Percentiles rank a stretch among this genome's conserved stretches.
Conservation (phyloP, 2,113 vertebrate species). For the Siniperca knerii region DNA sequence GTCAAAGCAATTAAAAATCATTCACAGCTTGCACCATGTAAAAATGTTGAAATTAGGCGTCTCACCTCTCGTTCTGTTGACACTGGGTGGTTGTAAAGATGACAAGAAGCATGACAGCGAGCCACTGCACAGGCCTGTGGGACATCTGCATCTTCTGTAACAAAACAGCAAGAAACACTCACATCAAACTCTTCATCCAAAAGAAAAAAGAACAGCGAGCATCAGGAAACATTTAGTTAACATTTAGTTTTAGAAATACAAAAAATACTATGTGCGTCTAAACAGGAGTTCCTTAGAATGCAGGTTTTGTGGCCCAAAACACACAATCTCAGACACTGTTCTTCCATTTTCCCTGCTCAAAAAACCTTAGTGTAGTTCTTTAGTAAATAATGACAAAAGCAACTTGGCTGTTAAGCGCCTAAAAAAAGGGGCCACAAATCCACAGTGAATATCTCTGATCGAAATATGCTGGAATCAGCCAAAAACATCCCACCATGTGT, state of each 20-base stretch:
- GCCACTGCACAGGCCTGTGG: constrained; percentile 47
- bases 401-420: neutral
- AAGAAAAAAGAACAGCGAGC: neutral
- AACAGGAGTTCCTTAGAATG: no score
- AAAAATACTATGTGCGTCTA: neutral
- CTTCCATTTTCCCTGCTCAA: neutral
- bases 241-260: no score
- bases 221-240: neutral
- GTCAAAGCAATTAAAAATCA: neutral
- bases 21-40: neutral
- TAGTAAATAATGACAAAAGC: no score
- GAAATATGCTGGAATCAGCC: neutral
- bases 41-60: rapidly evolving
- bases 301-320: neutral
- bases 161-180: constrained; percentile 23
- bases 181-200: neutral
- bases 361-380: neutral
- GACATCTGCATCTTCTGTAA: constrained; percentile 65
- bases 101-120: constrained; percentile 72
- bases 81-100: constrained; percentile 59
- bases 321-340: neutral
- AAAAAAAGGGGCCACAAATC: neutral
- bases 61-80: constrained; percentile 80
- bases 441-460: neutral
- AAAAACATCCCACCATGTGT: neutral